phyloP scores from a whole-genome alignment of 2,888 invertebrate genomes.

The Drosophila leonis region DNA sequence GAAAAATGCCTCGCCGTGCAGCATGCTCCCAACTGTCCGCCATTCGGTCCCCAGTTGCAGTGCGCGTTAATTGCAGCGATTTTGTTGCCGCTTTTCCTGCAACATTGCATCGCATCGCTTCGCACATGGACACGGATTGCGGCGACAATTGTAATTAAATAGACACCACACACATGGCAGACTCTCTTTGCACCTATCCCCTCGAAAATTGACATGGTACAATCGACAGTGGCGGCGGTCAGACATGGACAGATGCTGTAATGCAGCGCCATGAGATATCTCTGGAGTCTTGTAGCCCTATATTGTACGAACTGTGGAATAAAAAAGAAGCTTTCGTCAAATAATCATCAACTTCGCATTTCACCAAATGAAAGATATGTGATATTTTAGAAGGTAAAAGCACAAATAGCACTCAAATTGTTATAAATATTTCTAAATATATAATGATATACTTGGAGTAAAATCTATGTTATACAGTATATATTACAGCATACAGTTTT shows the following conservation, averaged over 20 bases:
- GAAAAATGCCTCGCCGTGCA: slow-evolving; percentile 49
- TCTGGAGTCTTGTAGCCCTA: slow-evolving; percentile 16
- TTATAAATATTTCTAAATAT: no score
- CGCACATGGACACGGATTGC: slow-evolving; percentile 77
- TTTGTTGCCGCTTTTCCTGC: slow-evolving; percentile 49
- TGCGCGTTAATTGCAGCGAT: slow-evolving; percentile 64
- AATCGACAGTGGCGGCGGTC: slow-evolving; percentile 21
- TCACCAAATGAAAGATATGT: not conserved
- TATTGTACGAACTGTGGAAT: slow-evolving; percentile 27
- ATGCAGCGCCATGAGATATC: slow-evolving; percentile 38
- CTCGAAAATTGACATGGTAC: slow-evolving; percentile 19
- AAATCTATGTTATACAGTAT: no score
- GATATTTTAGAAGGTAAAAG: not conserved
- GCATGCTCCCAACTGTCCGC: slow-evolving; percentile 28
- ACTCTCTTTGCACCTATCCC: slow-evolving; percentile 19
- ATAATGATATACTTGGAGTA: no score
- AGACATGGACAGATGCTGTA: slow-evolving; percentile 15
- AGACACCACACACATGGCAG: slow-evolving; percentile 76
- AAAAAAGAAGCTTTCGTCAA: not conserved
- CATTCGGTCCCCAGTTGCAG: slow-evolving; percentile 28
- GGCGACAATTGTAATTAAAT: slow-evolving; percentile 84
- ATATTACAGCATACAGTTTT: no score
- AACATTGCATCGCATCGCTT: slow-evolving; percentile 27
- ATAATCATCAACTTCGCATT: not conserved
- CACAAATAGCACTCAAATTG: no score